Base-by-base conservation (phyloP, 1,140 invertebrate species). In the Ceratitis capitata region DNA sequence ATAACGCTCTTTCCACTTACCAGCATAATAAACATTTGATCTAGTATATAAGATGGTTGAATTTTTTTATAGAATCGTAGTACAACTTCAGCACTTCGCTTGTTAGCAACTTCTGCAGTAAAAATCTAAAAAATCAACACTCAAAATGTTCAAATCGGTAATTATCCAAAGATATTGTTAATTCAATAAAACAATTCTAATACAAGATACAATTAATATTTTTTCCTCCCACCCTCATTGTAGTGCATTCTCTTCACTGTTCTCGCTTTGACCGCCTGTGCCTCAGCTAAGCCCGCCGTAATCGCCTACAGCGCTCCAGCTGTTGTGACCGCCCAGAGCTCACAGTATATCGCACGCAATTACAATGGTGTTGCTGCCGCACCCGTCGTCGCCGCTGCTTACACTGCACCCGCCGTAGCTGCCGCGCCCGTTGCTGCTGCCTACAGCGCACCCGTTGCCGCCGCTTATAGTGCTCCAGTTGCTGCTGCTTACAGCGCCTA, bases 301-400 rank as follows among this genome's bases (percentile, higher is more conserved):
- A 23, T 85, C 12, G 82, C 85, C 47, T 89, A 89, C 23, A 85
- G 88, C 5, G 88, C 53, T 74, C 87, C 39, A 53, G 91, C 91
- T 0, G 86, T 92, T 45, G 91, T 93, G 16, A 92, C 92, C 12
- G 92, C 93, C 19, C 89, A 89, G 84, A 93, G 92, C 85, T 92
- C 92, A 49, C 93, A 93, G 84, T 91, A 92, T 42, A 89, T 93
- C 84, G 91, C 92, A 84, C 91, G 92, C 74, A 93, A 93, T 82
- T 92, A 89, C 85, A 92, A 92, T 88, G 92, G 92, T 32, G 89
- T 91, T 74, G 91, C 82, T 86, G 39, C 88, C 42, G 90, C 90
- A 9, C 91, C 88, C 16, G 83, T 91, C 45, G 87, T 90, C 45
- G 87, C 86, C 47, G 85, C 87, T 14, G 87, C 88, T n/a, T 87